These are phyloP conservation scores for Brotogeris chrysoptera DNA, from an alignment of 2,797 vertebrate species.

Conservation along the genomic window DNA sequence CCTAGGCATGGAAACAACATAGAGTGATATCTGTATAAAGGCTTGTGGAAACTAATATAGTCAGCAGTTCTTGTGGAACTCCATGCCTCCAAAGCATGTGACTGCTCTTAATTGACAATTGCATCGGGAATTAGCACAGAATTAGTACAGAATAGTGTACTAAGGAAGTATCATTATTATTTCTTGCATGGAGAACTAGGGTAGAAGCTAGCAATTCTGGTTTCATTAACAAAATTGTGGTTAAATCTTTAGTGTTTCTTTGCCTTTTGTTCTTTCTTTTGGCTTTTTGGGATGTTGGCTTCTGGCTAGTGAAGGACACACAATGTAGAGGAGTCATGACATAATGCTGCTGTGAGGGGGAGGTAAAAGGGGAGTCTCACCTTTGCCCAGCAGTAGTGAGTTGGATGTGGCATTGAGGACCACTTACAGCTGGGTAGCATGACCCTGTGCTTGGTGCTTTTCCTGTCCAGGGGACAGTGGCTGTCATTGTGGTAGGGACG, in stretches of 20 bases:
- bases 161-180: neutral
- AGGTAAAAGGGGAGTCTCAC: neutral
- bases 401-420: neutral
- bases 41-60: neutral
- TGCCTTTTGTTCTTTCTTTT: neutral
- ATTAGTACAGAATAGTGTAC: neutral
- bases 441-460: neutral
- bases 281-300: neutral
- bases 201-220: neutral
- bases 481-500: neutral
- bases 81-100: neutral
- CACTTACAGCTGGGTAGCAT: neutral
- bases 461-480: neutral
- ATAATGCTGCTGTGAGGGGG: neutral
- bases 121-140: rapidly evolving
- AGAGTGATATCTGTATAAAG: neutral
- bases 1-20: neutral
- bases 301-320: neutral
- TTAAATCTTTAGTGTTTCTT: neutral
- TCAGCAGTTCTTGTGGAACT: neutral
- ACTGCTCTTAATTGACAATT: neutral
- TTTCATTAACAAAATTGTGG: neutral
- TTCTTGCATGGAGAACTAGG: neutral
- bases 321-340: neutral
- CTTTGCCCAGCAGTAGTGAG: neutral